These are phyloP conservation scores for Spialia ferax DNA, from an alignment of 2,888 invertebrate species.

Conservation along the genomic window DNA sequence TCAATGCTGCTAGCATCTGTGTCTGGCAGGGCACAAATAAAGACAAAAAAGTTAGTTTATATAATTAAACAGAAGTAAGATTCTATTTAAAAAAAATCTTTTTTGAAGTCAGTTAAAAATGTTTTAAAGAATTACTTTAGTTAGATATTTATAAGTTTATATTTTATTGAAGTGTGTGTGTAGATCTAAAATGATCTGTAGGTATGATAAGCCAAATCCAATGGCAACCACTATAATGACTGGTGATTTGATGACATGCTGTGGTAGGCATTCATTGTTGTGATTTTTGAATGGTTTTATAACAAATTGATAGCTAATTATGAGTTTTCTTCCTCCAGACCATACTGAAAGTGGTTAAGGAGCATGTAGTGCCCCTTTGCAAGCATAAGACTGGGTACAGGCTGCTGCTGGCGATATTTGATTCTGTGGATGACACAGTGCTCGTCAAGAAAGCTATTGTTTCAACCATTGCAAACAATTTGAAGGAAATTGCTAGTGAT, in stretches of 20 bases:
- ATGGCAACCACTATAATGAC: too few relatives aligned
- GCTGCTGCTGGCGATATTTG: conserved; percentile 93
- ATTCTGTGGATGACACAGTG: conserved; percentile 97
- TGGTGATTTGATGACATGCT: too few relatives aligned
- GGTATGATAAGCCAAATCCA: too few relatives aligned
- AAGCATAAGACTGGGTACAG: conserved; percentile 96
- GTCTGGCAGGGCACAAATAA: conserved; percentile 95
- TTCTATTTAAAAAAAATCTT: too few relatives aligned
- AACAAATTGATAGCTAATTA: too few relatives aligned
- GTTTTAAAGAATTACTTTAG: too few relatives aligned
- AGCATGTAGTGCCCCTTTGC: conserved; percentile 92
- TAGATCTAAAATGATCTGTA: too few relatives aligned
- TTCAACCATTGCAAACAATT: conserved; percentile 88
- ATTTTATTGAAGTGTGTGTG: too few relatives aligned
- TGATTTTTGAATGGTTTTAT: too few relatives aligned
- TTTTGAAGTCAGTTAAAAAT: too few relatives aligned
- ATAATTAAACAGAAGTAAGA: neutral
- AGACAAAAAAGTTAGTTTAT: conserved; percentile 88
- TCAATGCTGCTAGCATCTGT: conserved; percentile 92
- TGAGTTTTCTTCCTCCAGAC: conserved; percentile 80
- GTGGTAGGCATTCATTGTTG: too few relatives aligned
- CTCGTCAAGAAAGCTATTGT: conserved; percentile 94
- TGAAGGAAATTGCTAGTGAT: conserved; percentile 90
- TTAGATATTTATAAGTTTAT: too few relatives aligned
- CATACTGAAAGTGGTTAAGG: conserved; percentile 95